Evolutionary conservation across 1,140 invertebrate genomes (phyloP).

Genomic region (Drosophila subpulchrella): DNA sequence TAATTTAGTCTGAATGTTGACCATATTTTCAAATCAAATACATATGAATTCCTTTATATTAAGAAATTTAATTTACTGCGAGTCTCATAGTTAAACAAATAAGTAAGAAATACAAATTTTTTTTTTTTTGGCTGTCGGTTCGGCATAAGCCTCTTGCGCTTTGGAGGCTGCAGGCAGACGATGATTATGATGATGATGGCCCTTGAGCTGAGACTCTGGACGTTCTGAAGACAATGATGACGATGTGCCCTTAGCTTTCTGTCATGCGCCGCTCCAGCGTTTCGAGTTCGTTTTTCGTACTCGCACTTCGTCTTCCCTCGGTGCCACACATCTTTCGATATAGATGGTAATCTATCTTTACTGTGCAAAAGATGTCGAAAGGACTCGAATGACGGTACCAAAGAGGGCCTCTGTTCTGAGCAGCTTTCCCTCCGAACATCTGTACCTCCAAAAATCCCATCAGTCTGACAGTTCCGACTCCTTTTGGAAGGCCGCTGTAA

Average conservation of each 20-base stretch:
- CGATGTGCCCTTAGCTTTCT: constrained; percentile 42
- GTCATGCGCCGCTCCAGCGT: constrained; percentile 59
- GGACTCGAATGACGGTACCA: constrained; percentile 59
- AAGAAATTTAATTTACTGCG: too few species aligned
- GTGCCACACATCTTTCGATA: constrained; percentile 69
- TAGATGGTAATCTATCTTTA: constrained; percentile 80
- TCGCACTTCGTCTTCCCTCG: constrained; percentile 37
- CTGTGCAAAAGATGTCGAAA: constrained; percentile 74
- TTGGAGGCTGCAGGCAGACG: constrained; percentile 39
- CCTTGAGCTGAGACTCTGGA: constrained; percentile 68
- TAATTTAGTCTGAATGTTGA: too few species aligned
- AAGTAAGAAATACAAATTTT: too few species aligned
- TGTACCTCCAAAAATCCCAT: not conserved
- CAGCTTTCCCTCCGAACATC: constrained; percentile 7
- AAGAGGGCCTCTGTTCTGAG: constrained; percentile 16
- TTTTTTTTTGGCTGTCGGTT: constrained; percentile 59
- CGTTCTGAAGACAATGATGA: constrained; percentile 17
- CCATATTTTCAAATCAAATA: too few species aligned
- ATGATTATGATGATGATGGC: constrained; percentile 75
- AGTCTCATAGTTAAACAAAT: too few species aligned
- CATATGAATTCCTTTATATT: too few species aligned
- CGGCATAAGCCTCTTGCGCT: constrained; percentile 74
- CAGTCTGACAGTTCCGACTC: constrained; percentile 25
- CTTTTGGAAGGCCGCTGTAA: constrained; percentile 56
- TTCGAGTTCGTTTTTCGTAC: constrained; percentile 39